Evolutionary conservation across 2,888 invertebrate genomes (phyloP).

Genomic region (Anaspis maculata): DNA sequence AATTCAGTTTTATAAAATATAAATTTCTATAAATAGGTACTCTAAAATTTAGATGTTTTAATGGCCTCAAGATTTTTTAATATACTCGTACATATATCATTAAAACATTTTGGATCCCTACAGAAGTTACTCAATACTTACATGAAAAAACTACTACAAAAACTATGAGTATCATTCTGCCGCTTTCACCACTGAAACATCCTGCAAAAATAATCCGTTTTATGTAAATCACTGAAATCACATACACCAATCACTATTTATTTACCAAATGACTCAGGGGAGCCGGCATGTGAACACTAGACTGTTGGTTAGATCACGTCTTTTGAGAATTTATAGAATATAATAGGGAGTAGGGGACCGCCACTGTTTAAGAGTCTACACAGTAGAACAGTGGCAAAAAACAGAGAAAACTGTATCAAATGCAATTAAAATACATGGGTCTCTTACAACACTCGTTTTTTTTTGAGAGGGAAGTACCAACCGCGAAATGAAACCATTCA

Average conservation of each 20-base stretch:
- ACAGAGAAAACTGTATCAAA: slow-evolving; percentile 26
- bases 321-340: slow-evolving; percentile 26
- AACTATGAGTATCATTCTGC: slow-evolving; percentile 21
- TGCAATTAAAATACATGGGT: slow-evolving; percentile 26
- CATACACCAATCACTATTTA: slow-evolving; percentile 10
- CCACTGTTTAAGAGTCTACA: too few relatives aligned
- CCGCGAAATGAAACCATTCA: slow-evolving; percentile 29
- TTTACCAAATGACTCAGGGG: slow-evolving; percentile 24
- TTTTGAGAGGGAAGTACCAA: slow-evolving; percentile 27
- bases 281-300: slow-evolving; percentile 19
- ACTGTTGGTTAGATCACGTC: slow-evolving; percentile 19
- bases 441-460: slow-evolving; percentile 20
- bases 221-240: too few relatives aligned
- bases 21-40: slow-evolving; percentile 3
- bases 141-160: slow-evolving; percentile 18
- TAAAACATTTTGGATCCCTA: too few relatives aligned
- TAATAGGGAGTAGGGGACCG: slow-evolving; percentile 10
- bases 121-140: too few relatives aligned
- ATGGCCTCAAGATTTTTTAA: too few relatives aligned
- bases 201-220: slow-evolving; percentile 14
- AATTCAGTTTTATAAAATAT: too few relatives aligned
- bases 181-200: slow-evolving; percentile 23
- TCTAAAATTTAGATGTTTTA: too few relatives aligned
- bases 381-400: slow-evolving; percentile 21
- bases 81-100: too few relatives aligned